These are phyloP conservation scores for Eudemis profundana DNA, from an alignment of 2,888 invertebrate genomes.

Conservation along the genomic window DNA sequence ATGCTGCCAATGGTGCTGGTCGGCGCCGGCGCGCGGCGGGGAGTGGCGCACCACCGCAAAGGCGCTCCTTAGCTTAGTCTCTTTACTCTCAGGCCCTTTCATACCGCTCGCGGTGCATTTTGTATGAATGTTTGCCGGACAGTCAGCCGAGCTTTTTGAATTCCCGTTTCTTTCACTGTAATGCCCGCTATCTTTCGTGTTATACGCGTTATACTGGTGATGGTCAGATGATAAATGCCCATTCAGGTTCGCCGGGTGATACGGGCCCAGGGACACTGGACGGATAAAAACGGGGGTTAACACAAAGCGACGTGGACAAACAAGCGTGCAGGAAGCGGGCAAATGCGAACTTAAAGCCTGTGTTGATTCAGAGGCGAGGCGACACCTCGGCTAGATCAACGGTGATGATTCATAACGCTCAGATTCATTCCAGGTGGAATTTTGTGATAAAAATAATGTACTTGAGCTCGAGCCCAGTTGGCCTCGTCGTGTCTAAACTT, in stretches of 20 bases:
- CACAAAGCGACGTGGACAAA: slow-evolving; percentile 82
- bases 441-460: not conserved
- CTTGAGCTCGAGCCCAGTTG: not conserved
- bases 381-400: slow-evolving; percentile 4
- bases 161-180: slow-evolving; percentile 79
- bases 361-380: slow-evolving; percentile 42
- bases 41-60: slow-evolving; percentile 87
- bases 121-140: slow-evolving; percentile 81
- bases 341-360: slow-evolving; percentile 61
- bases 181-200: slow-evolving; percentile 82
- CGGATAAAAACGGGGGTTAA: slow-evolving; percentile 75
- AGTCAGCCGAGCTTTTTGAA: slow-evolving; percentile 75
- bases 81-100: slow-evolving; percentile 78
- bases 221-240: slow-evolving; percentile 78
- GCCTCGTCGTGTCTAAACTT: no score
- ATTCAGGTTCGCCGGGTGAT: slow-evolving; percentile 80
- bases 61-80: slow-evolving; percentile 86
- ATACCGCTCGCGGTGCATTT: slow-evolving; percentile 75
- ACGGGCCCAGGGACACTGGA: slow-evolving; percentile 82
- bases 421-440: not conserved
- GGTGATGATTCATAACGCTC: not conserved
- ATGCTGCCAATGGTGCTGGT: slow-evolving; percentile 85
- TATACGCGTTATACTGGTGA: slow-evolving; percentile 79
- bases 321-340: slow-evolving; percentile 67
- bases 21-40: slow-evolving; percentile 80